Percentiles rank a stretch among this genome's conserved stretches.
These are phyloP conservation scores for Drosophila incognita DNA, from an alignment of 2,888 invertebrate genomes.

Conservation along the genomic window DNA sequence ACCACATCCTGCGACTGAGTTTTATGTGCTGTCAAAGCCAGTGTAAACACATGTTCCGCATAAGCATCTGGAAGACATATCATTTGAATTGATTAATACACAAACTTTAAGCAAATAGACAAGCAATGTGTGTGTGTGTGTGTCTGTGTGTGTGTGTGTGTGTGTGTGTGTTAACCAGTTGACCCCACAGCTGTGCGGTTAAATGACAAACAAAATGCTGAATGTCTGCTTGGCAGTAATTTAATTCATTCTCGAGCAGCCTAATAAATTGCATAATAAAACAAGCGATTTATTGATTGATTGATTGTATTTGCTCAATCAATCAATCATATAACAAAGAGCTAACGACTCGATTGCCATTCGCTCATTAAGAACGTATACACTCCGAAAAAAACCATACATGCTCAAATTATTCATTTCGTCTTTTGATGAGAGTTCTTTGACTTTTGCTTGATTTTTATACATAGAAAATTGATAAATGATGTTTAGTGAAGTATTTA, in stretches of 20 bases:
- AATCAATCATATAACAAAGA: conserved; percentile 53
- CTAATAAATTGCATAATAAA: conserved; percentile 44
- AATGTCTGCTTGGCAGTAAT: conserved; percentile 3
- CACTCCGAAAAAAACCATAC: background rate
- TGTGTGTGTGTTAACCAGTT: background rate
- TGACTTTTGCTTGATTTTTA: too few species aligned
- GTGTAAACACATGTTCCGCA: conserved; percentile 50
- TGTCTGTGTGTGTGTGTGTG: too few species aligned
- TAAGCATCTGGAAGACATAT: conserved; percentile 20
- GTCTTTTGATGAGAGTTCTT: background rate
- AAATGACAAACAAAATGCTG: conserved; percentile 8
- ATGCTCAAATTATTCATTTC: background rate
- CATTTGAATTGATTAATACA: conserved; percentile 58
- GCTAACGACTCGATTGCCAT: background rate
- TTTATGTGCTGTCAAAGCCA: conserved; percentile 25
- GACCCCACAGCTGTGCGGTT: conserved; percentile 21
- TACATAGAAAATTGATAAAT: background rate
- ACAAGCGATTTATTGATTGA: conserved; percentile 51
- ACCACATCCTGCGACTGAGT: conserved; percentile 9
- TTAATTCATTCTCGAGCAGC: conserved; percentile 13
- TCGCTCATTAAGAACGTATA: background rate
- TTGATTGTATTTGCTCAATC: conserved; percentile 52
- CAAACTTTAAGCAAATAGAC: conserved; percentile 42
- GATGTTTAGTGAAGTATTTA: rapidly evolving
- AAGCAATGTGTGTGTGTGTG: background rate